Percentiles rank a stretch among this genome's conserved stretches.
These are phyloP conservation scores for Yponomeuta sedellus DNA, from an alignment of 2,888 invertebrate species.

Conservation along the genomic window DNA sequence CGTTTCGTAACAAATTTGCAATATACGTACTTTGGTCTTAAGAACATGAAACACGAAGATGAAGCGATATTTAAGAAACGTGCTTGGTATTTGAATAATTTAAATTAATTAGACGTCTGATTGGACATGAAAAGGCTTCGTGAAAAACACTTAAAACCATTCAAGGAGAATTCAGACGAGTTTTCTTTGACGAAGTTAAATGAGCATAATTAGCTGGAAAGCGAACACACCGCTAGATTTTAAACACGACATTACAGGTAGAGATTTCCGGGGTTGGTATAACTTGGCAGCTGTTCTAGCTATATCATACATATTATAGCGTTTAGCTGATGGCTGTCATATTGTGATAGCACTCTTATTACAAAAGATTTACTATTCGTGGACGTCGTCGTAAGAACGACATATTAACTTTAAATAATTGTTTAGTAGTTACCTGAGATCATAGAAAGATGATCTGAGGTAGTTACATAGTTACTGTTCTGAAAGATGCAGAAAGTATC, in stretches of 20 bases:
- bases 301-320: too few species aligned
- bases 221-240: not conserved
- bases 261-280: not conserved
- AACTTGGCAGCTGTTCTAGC: too few species aligned
- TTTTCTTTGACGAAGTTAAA: not conserved
- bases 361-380: too few species aligned
- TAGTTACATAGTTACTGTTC: too few species aligned
- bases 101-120: not conserved
- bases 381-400: too few species aligned
- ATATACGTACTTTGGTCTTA: not conserved
- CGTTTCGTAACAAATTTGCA: not conserved
- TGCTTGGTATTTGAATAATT: not conserved
- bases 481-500: too few species aligned
- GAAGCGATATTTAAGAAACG: not conserved
- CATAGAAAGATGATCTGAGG: too few species aligned
- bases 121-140: not conserved
- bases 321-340: too few species aligned
- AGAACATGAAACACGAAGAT: not conserved
- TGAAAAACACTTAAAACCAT: not conserved
- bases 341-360: too few species aligned
- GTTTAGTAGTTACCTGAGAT: too few species aligned
- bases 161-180: not conserved
- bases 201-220: not conserved
- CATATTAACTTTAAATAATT: too few species aligned
- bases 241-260: not conserved